Percentiles rank a stretch among this genome's conserved stretches.
Evolutionary conservation across 2,888 invertebrate species (phyloP).

Genomic region (Apodemia hepburni): DNA sequence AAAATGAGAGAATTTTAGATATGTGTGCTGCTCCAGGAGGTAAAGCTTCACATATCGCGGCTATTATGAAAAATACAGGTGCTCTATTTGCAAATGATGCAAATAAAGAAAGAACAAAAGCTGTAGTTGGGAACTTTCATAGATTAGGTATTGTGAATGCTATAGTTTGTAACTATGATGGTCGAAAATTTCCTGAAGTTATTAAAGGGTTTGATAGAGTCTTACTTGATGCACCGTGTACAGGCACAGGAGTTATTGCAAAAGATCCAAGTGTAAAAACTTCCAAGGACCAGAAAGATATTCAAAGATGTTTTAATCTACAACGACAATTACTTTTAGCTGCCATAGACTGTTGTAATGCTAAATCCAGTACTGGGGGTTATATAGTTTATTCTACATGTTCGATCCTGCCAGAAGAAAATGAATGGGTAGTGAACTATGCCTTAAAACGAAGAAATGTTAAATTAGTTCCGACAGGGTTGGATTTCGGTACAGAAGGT

Average conservation of each 20-base stretch:
- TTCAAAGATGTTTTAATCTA: conserved; percentile 94
- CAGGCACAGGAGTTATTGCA: conserved; percentile 98
- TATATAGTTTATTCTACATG: conserved; percentile 99
- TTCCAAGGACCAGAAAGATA: conserved; percentile 92
- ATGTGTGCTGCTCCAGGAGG: conserved; percentile 99
- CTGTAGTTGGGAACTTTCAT: conserved; percentile 97
- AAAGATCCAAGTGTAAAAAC: conserved; percentile 99
- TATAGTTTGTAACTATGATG: conserved; percentile 94
- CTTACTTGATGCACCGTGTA: conserved; percentile 98
- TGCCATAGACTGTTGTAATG: conserved; percentile 98
- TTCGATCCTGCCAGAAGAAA: conserved; percentile 98
- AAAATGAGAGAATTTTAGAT: conserved; percentile 95
- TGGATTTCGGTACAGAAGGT: conserved; percentile 97
- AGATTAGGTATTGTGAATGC: conserved; percentile 97
- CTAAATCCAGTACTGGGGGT: conserved; percentile 95
- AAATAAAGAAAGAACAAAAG: conserved; percentile 93
- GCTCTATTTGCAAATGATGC: conserved; percentile 97
- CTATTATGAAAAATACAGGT: conserved; percentile 99
- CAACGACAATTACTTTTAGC: conserved; percentile 95
- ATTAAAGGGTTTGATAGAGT: conserved; percentile 97
- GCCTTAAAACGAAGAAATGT: conserved; percentile 96
- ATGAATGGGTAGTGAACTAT: conserved; percentile 98
- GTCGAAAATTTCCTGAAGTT: conserved; percentile 89
- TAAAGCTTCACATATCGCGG: conserved; percentile 98
- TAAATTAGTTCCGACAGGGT: conserved; percentile 94